Base-by-base conservation (phyloP, 2,888 invertebrate genomes). In the Serrognathus titanus region DNA sequence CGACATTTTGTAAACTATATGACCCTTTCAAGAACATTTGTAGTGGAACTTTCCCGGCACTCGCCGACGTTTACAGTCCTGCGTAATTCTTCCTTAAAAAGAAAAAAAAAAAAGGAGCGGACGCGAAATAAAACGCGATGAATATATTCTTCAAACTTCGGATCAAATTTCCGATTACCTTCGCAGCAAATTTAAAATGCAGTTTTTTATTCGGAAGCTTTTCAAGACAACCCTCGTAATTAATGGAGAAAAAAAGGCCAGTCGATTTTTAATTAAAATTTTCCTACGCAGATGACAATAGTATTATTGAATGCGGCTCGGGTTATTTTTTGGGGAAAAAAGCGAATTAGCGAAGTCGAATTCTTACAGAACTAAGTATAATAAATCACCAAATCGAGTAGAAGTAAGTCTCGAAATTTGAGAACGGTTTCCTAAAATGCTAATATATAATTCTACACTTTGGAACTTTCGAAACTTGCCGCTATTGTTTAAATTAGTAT, bases 401-500 rank as follows among this genome's bases (percentile, higher is more conserved):
- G 55, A 55, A 55, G 51, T 55, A 55, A 55, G 55, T 51, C 56
- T 57, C 48, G 49, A 57, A 57, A 55, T 55, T 55, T 55, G 43
- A 50, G 51, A 43, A 51, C 55, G 50, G 55, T 53, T 60, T 50
- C 60, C 57, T 58, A 55, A 60, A 61, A 59, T 61, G 58, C 61
- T 61, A 61, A 61, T 61, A 58, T 54, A 61, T 56, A 61, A 61
- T 59, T 61, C 58, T 55, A 47, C 58, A 57, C 53, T 60, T 51
- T 46, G 45, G 48, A 60, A 60, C 53, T 60, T 58, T 58, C 50
- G 53, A 57, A 53, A 49, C 46, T 53, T 51, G 55, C 40, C 54
- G 51, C 51, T 52, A 54, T 58, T 55, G 60, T 58, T 60, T 58
- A 58, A 60, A 60, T 60, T 60, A 53, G 55, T 54, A 58, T 55